Conservation (phyloP, 37 sponge, comb jelly and placozoan genomes). For the Halichondria panicea region DNA sequence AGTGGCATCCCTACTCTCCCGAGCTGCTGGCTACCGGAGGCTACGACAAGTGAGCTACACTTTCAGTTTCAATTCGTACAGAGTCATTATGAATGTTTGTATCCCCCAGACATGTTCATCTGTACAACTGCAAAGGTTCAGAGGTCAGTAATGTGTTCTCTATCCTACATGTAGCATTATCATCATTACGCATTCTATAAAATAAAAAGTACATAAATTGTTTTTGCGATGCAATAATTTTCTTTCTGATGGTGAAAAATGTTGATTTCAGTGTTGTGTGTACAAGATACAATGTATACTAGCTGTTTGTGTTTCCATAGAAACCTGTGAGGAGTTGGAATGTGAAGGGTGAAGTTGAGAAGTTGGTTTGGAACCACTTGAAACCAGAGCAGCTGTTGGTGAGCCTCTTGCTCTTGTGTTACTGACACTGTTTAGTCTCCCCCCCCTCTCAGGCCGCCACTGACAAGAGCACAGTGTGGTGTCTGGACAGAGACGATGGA, state of each 20-base stretch:
- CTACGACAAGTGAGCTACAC: constrained; percentile 56
- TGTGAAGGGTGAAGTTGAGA: constrained; percentile 89
- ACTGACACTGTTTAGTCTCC: neutral
- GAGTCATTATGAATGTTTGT: neutral
- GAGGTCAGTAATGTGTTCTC: constrained; percentile 22
- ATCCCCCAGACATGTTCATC: constrained; percentile 30
- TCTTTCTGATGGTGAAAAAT: neutral
- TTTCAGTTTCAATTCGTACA: neutral
- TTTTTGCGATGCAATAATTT: neutral
- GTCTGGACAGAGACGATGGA: constrained; percentile 52
- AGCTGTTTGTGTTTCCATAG: neutral
- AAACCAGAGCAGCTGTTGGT: constrained; percentile 78
- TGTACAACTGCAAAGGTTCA: constrained; percentile 50
- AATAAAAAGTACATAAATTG: neutral
- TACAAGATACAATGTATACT: neutral
- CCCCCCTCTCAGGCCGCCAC: constrained; percentile 54
- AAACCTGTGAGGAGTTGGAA: constrained; percentile 58
- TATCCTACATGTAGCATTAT: neutral
- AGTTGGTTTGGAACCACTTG: constrained; percentile 88
- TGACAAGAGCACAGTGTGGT: constrained; percentile 57
- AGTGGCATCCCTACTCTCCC: constrained; percentile 83
- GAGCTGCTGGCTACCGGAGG: constrained; percentile 70
- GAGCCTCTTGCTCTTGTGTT: constrained; percentile 6
- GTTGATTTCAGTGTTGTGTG: neutral
- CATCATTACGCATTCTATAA: neutral